Conservation (phyloP, 2,888 invertebrate species). For the Tethea ocularis region DNA sequence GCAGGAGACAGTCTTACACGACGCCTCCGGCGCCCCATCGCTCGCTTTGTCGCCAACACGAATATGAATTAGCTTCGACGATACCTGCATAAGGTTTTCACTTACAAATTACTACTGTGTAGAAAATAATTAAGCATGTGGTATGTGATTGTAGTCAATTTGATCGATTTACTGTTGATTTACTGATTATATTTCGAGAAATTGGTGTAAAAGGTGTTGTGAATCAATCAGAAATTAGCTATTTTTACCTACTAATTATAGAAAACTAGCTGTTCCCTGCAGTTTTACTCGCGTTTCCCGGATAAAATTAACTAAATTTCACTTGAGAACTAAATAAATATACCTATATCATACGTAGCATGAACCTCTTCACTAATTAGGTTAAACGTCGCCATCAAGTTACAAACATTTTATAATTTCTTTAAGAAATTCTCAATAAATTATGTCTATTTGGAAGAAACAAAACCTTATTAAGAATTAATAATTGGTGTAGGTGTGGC, state of each 20-base stretch:
- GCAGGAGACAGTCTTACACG: conserved; percentile 60
- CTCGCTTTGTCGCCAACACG: conserved; percentile 43
- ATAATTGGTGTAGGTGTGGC: conserved; percentile 33
- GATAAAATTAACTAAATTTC: too few relatives aligned
- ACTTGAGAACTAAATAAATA: too few relatives aligned
- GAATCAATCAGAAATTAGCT: not conserved
- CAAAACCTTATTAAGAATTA: conserved; percentile 8
- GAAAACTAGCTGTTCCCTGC: too few relatives aligned
- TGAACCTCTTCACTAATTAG: too few relatives aligned
- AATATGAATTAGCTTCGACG: conserved; percentile 31
- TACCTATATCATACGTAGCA: too few relatives aligned
- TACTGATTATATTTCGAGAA: not conserved
- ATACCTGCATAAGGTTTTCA: conserved; percentile 23
- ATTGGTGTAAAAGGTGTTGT: not conserved
- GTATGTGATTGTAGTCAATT: not conserved
- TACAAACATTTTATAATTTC: not conserved
- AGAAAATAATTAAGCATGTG: not conserved
- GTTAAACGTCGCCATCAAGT: not conserved
- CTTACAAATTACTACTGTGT: not conserved
- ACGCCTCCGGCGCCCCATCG: conserved; percentile 45
- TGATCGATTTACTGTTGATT: not conserved
- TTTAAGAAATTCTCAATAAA: not conserved
- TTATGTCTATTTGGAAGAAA: not conserved
- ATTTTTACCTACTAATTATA: too few relatives aligned
- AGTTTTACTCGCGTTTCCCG: too few relatives aligned